Evolutionary conservation across 2,797 vertebrate genomes (phyloP), one percentile per base, ranked within the genome.

Genomic region (Atherinosoma microstoma): DNA sequence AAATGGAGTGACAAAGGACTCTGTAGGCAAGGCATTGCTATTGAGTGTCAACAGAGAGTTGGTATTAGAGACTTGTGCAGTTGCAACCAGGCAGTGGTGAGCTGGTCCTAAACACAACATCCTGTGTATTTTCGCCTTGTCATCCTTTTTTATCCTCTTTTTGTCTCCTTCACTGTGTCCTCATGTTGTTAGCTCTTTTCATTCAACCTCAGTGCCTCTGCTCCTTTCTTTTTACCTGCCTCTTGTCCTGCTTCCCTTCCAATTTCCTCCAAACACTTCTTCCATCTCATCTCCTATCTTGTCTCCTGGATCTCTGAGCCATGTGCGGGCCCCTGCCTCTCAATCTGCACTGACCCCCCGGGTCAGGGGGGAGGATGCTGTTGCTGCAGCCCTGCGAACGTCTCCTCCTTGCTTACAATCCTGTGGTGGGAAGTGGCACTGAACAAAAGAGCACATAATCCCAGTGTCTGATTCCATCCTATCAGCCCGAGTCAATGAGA

Each of bases 381-480:
- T 78, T 36, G 84, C 86, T 86, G 84, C 84, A 86, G 90, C 86
- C 80, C 90, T 76, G 84, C 82, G 69, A 82, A 88, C 80, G 78
- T 94, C 93, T 94, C 92, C 93, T 93, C 87, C 93, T 93, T 91
- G 88, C 92, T 88, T 92, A 89, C 86, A 92, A 88, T 92, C 90
- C 93, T 69, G 87, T 70, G 92, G 91, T 94, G 94, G 94, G 93
- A 94, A 95, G 93, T 93, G 91, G 90, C 89, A 89, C 83, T 80
- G 86, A 80, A 95, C 95, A 95, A 96, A 94, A 91, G 89, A 73
- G 78, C 82, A 72, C 77, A 88, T 95, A 95, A 96, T 96, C 94
- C 94, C 70, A 92, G 89, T 95, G 95, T 95, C 95, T 94, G 91
- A 93, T 91, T 94, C 93, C 87, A 95, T 96, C 92, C 91, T 89